Conservation (phyloP, 2,113 vertebrate species). For the Peromyscus leucopus region DNA sequence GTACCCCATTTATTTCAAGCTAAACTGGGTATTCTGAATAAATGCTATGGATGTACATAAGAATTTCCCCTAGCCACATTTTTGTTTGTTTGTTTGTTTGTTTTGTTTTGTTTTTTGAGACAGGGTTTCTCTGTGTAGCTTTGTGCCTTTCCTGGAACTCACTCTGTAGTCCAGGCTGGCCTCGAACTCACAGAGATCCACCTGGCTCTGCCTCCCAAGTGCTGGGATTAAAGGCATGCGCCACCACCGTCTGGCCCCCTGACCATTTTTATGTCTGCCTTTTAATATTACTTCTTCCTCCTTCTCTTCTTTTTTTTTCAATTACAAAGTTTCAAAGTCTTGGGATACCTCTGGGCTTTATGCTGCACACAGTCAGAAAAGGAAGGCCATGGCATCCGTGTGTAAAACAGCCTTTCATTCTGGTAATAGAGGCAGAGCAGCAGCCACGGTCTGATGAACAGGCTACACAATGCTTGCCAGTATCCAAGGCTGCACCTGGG, state of each 20-base stretch:
- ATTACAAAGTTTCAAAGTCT: not conserved
- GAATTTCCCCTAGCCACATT: slow-evolving; percentile 21
- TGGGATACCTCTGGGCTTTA: not conserved
- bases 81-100: not conserved
- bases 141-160: too few species aligned
- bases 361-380: not conserved
- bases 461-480: not conserved
- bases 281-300: not conserved
- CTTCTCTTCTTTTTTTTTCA: fast-evolving
- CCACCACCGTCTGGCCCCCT: too few species aligned
- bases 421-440: not conserved
- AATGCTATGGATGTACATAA: not conserved
- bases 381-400: not conserved
- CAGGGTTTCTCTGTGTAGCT: too few species aligned
- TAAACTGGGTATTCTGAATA: not conserved
- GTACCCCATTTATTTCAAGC: not conserved
- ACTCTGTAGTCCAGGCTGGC: too few species aligned
- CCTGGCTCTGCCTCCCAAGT: too few species aligned
- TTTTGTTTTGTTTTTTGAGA: too few species aligned
- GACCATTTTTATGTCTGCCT: slow-evolving; percentile 1
- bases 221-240: too few species aligned
- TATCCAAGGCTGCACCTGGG: not conserved
- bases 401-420: not conserved
- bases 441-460: not conserved
- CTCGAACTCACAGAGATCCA: too few species aligned